Evolutionary conservation across 2,113 vertebrate species (phyloP).

Genomic region (Microtus pennsylvanicus): DNA sequence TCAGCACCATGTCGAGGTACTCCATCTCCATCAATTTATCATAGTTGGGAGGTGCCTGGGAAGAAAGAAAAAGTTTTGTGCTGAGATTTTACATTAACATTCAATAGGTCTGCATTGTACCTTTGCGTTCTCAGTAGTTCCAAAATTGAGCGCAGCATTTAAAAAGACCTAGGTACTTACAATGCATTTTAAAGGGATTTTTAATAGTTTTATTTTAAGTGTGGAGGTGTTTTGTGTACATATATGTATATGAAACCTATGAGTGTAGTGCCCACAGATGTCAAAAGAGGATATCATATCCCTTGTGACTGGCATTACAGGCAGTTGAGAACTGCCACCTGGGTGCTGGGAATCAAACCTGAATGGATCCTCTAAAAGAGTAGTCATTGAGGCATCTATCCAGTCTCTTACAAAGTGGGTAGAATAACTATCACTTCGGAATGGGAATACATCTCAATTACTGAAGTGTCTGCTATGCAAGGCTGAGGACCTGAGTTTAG

Average conservation of each 20-base stretch:
- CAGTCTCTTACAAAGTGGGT: not conserved
- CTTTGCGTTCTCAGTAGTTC: not conserved
- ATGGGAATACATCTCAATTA: too few relatives aligned
- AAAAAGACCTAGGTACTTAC: not conserved
- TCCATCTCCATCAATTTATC: slow-evolving; percentile 88
- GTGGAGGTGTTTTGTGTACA: not conserved
- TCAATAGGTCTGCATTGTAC: not conserved
- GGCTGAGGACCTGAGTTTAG: too few relatives aligned
- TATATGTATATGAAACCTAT: not conserved
- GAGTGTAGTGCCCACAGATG: not conserved
- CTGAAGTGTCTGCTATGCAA: too few relatives aligned
- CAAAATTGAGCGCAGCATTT: not conserved
- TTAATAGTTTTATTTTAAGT: not conserved
- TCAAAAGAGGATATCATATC: not conserved
- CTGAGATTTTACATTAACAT: not conserved
- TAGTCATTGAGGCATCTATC: not conserved
- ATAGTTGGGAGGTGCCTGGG: slow-evolving; percentile 86
- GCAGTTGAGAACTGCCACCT: too few relatives aligned
- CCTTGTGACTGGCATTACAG: not conserved
- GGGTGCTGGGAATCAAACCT: not conserved
- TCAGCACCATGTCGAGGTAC: slow-evolving; percentile 87
- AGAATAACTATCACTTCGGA: too few relatives aligned
- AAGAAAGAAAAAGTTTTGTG: not conserved
- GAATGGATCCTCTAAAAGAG: too few relatives aligned
- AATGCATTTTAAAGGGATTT: not conserved